phyloP scores from a whole-genome alignment of 2,113 vertebrate species.

The Scortum barcoo region DNA sequence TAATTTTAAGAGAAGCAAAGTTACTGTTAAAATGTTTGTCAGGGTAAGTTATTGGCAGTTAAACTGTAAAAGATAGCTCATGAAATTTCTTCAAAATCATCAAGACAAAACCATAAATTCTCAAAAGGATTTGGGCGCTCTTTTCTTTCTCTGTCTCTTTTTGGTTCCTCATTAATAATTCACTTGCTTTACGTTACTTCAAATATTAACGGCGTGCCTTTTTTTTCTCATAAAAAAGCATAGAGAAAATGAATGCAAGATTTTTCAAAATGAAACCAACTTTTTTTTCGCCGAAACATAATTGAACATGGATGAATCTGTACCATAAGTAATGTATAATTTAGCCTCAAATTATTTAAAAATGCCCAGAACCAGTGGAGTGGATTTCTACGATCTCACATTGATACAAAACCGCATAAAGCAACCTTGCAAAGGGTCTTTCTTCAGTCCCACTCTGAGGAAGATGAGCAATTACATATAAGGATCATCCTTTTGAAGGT shows the following conservation, averaged over 20 bases:
- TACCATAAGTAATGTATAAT: conserved; percentile 27
- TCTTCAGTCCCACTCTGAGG: conserved; percentile 31
- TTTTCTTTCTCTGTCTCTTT: too few species aligned
- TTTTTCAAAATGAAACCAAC: conserved; percentile 15
- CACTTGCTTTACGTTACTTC: too few species aligned
- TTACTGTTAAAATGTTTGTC: not conserved
- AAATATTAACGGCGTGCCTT: not conserved
- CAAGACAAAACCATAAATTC: not conserved
- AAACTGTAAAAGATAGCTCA: not conserved
- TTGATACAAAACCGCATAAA: conserved; percentile 49
- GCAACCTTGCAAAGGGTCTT: conserved; percentile 41
- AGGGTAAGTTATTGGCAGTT: not conserved
- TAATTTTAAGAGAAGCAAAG: not conserved
- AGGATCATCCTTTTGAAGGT: conserved; percentile 68
- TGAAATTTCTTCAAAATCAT: not conserved
- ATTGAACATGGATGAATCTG: conserved; percentile 8
- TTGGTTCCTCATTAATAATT: too few species aligned
- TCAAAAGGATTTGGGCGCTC: not conserved
- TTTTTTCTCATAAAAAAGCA: not conserved
- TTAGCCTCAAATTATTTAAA: conserved; percentile 39
- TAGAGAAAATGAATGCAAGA: too few species aligned
- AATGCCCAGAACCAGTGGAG: conserved; percentile 34
- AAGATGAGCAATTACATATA: conserved; percentile 63
- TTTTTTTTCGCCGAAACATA: conserved; percentile 17
- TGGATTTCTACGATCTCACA: conserved; percentile 7